These are phyloP conservation scores for Drosophila sturtevanti DNA, from an alignment of 1,140 invertebrate genomes.

Conservation along the genomic window DNA sequence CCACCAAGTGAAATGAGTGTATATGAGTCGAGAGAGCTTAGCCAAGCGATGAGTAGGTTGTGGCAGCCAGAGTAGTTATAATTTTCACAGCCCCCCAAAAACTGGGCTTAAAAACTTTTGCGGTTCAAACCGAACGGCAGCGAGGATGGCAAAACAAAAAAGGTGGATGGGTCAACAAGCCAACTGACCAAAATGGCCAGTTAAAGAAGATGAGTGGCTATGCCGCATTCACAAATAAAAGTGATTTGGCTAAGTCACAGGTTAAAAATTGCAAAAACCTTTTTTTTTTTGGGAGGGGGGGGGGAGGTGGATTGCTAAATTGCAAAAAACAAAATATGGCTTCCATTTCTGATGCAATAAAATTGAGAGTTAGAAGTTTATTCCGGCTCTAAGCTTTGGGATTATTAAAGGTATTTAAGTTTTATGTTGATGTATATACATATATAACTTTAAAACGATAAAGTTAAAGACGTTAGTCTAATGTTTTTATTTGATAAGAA, in stretches of 20 bases:
- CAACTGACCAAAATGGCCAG: constrained; percentile 48
- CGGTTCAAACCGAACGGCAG: constrained; percentile 31
- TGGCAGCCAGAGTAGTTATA: constrained; percentile 61
- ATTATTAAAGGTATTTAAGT: background rate
- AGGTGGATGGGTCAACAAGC: constrained; percentile 61
- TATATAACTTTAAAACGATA: no score
- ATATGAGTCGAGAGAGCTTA: constrained; percentile 40
- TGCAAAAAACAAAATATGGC: background rate
- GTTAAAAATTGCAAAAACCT: constrained; percentile 11
- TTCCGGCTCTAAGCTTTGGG: background rate
- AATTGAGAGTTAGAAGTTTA: background rate
- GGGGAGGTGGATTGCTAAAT: background rate
- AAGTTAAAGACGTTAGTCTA: no score
- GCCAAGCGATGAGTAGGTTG: constrained; percentile 45
- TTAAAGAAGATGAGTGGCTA: constrained; percentile 13
- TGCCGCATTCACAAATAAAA: constrained; percentile 6
- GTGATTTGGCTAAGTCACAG: constrained; percentile 10
- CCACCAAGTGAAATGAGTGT: constrained; percentile 22
- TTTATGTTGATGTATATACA: no score
- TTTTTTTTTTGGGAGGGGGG: background rate
- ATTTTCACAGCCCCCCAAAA: constrained; percentile 62
- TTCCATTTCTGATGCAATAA: background rate
- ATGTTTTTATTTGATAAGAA: no score
- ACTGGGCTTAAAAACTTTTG: constrained; percentile 73
- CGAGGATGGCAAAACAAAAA: constrained; percentile 43